Base-by-base conservation (phyloP, 2,113 vertebrate species). In the Atractosteus spatula region DNA sequence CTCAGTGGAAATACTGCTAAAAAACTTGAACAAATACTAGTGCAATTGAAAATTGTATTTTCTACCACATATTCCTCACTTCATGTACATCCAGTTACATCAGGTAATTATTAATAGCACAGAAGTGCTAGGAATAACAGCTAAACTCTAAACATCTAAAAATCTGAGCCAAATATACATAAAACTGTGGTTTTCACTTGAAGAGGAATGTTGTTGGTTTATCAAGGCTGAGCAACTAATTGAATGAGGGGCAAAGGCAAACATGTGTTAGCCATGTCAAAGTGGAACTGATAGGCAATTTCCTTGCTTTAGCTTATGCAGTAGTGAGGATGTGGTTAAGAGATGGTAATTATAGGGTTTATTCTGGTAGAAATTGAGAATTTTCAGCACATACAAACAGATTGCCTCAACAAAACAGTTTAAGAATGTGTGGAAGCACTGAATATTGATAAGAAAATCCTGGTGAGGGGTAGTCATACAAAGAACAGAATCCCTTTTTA, bases 241-340 rank as follows among this genome's bases (percentile, higher is more conserved):
- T 92, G 92, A 85, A 88, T 86, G 89, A 91, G 90, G 91, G 82
- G 78, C 89, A 57, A 90, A 89, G 91, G 91, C 88, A 91, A 92
- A 91, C 89, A 90, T 90, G 29, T 12, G 86, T 91, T 90, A 92
- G 87, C 82, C 84, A 85, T 90, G 91, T 90, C 91, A 91, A 92
- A 87, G 88, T 92, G 89, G 88, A 92, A 92, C 90, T 90, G 88
- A 93, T 92, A 89, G 90, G 89, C 90, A 89, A 87, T 92, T 92
- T 89, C 88, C 91, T 90, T 90, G 91, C 91, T 90, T 89, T 89
- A 87, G 79, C 89, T 89, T 90, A 88, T 89, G 88, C 88, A 89
- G 80, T 75, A 68, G 78, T 82, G 29, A 73, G 1, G 74, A 90
- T 87, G 82, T 81, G 89, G 86, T 88, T 79, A 84, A 82, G 78